Evolutionary conservation across 64 coral and sea anemone genomes (phyloP), one percentile per base, ranked within the genome.

Genomic region (Dendronephthya gigantea): DNA sequence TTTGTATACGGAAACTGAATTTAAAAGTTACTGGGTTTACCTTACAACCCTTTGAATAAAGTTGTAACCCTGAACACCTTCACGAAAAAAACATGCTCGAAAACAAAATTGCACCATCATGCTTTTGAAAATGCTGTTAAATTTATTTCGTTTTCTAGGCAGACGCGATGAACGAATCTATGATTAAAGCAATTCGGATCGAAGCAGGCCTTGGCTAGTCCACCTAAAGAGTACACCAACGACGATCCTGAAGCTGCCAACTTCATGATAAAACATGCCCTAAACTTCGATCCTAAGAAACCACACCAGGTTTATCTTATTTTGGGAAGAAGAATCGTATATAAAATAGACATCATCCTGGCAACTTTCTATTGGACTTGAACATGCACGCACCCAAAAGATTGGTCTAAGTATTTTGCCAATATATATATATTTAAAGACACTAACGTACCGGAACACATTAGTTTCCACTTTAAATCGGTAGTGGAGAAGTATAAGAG

Each of bases 181-280:
- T 25, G 48, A 8, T 50, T 50, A 50, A 50, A 50, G 9, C 48
- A 50, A 50, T 50, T 16, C 48, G 48, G 17, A 50, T 50, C 48
- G 66, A 32, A 70, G 66, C 66, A 25, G 66, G 66, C 30, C 30
- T 70, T 8, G 66, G 66, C n/a, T 25, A 70, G 30, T 32, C 66
- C 66, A 70, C 66, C 66, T 25, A 32, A 22, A 70, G 66, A 70
- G 30, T 70, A 70, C 30, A 70, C 66, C 19, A 70, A 70, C 66
- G 27, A 70, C 66, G 66, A 70, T 70, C n/a, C n/a, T n/a, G n/a
- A n/a, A n/a, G n/a, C n/a, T n/a, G n/a, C n/a, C n/a, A n/a, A n/a
- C n/a, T n/a, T 70, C 66, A 70, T 70, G 66, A 70, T 70, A 70
- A 70, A 70, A 32, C 66, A 70, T 70, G 30, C 19, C 66, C 66